Evolutionary conservation across 2,113 vertebrate genomes (phyloP), one percentile per base, ranked within the genome.

Genomic region (Probosciger aterrimus): DNA sequence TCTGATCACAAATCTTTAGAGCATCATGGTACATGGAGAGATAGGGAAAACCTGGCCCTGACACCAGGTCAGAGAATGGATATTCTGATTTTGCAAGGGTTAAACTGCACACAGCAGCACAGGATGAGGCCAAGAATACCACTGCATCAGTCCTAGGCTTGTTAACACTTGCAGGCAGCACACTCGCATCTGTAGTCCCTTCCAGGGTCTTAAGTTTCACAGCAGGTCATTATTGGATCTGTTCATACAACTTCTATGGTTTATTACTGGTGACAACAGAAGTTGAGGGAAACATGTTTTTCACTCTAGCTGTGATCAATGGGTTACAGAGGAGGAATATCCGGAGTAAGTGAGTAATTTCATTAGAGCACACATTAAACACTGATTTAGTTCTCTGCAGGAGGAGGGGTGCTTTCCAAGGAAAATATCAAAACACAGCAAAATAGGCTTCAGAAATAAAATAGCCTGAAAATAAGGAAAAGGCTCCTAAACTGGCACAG

Each of bases 241-340:
- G 37, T 63, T 90, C 82, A 94, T 94, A 53, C 46, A 86, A 8
- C 85, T 60, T 74, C 33, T 62, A 41, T 55, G 75, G 85, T 74
- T 82, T 94, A 65, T 95, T 95, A 88, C 75, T 44, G 43, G 23
- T 35, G 27, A 95, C 93, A 95, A 64, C 49, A 94, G 43, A 65
- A 86, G 23, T 2, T 39, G 49, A 65, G 16, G 24, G 28, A 86
- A 80, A 82, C 59, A 67, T 13, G 23, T 10, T 30, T 88, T 80
- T 85, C 73, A 82, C 23, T 27, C 75, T 55, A 37, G 25, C 75
- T 77, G 18, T 94, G 85, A 96, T 92, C 85, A 94, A 90, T 47
- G 37, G 41, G 55, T 91, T 96, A 79, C 24, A 37, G 50, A 39
- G 39, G 11, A 46, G 53, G 53, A 90, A 79, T 43, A 86, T 31